Base-by-base conservation (phyloP, 1,140 invertebrate species). In the Zeugodacus cucurbitae region DNA sequence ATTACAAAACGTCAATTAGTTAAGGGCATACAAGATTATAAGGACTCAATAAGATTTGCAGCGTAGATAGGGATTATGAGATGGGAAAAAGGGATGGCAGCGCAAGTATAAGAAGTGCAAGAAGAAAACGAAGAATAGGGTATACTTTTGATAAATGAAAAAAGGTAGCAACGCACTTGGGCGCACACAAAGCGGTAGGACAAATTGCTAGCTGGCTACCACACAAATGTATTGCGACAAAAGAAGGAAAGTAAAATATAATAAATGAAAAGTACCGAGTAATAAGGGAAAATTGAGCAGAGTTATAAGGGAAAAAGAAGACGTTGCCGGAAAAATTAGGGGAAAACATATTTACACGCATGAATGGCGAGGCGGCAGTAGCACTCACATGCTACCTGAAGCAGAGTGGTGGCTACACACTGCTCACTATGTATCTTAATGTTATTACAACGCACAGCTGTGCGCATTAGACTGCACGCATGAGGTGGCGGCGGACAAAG, bases 1-100 rank as follows among this genome's bases (percentile, higher is more conserved):
- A 44, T 82, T 82, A 48, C 74, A 82, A 82, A 82, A 82, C 74
- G 44, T 82, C 74, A 82, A 82, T 82, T 82, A 82, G 74, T 82
- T 82, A 82, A 82, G 74, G 74, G 34, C 41, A 48, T 82, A 41
- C 41, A 54, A 67, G 67, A 37, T 74, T 74, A 74, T 37, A 37
- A 22, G 32, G 34, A 22, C 20, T 74, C 34, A 48, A 82, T 82
- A 14, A 54, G 74, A 54, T 82, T 82, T 82, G 74, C 26, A 82
- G 29, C n/a, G 17, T 2, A 26, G 74, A 82, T 82, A 82, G 14
- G 64, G 11, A 70, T 70, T 29, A 62, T 62, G 58, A 62, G n/a
- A 62, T 62, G 58, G 26, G 6, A 10, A 62, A 54, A 62, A 82
- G 41, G 37, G 5, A 78, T 3, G 14, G 14, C 29, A 17, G 1